Evolutionary conservation across 2,888 invertebrate genomes (phyloP), one percentile per base, ranked within the genome.

Genomic region (Lasioglossum zephyrum): DNA sequence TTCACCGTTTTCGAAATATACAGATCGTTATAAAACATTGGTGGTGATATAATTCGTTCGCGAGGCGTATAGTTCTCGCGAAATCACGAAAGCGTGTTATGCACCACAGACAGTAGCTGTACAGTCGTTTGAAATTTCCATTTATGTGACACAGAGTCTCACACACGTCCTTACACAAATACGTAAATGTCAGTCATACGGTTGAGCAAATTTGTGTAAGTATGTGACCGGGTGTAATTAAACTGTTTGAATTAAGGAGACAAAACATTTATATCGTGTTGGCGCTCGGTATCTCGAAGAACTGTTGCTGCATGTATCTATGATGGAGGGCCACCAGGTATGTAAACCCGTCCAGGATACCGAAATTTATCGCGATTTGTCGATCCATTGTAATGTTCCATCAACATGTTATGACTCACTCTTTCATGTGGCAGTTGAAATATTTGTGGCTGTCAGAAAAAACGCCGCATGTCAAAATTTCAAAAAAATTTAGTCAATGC

Each of bases 321-420:
- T 81, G 79, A 93, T 93, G 93, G 93, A 93, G 85, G 92, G 92
- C 77, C 92, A 92, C 69, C 92, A 92, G 92, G 93, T 93, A 89
- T 76, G 87, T 88, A 74, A 72, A 83, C 41, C 11, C 44, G 63
- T 63, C 49, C 16, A 13, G 11, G 57, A 77, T 73, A 86, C 0
- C 26, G 82, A 79, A 77, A 73, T 18, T 53, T 53, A 63, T 66
- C 63, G 41, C 69, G 39, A 69, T 63, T 16, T 49, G 39, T 79
- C 36, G 77, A 57, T 57, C 4, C 57, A n/a, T 70, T 49, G 31
- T 57, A 70, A 79, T 31, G 36, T 82, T 84, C 60, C 31, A 74
- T 82, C 57, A 85, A 81, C 44, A 60, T 39, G 36, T 81, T 86
- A 82, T 91, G 87, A 91, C 84, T 90, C 87, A 90, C 79, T 87